Percentiles rank a stretch among this genome's conserved stretches.
Evolutionary conservation across 1,140 invertebrate genomes (phyloP).

Genomic region (Melanaphis sacchari): DNA sequence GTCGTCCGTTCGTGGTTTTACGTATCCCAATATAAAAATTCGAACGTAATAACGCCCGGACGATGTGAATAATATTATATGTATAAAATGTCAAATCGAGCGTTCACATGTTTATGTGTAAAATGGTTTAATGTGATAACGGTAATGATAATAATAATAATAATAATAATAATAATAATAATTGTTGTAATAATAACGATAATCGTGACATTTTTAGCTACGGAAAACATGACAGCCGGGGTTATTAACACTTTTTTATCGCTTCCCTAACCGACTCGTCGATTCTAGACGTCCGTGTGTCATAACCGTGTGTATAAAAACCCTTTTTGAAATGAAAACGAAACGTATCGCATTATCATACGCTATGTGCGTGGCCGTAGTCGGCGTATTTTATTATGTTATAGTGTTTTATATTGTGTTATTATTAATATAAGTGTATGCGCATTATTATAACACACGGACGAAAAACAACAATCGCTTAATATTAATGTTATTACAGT

Average conservation of each 20-base stretch:
- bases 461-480: neutral
- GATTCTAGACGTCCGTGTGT: neutral
- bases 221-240: neutral
- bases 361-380: neutral
- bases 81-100: neutral
- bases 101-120: too few species aligned
- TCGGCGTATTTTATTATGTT: neutral
- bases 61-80: neutral
- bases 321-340: neutral
- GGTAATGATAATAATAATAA: neutral
- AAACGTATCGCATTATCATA: neutral
- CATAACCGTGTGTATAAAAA: neutral
- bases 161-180: neutral
- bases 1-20: neutral
- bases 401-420: neutral
- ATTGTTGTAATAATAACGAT: neutral
- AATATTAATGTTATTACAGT: neutral
- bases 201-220: neutral
- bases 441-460: neutral
- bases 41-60: neutral
- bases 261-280: neutral
- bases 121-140: neutral
- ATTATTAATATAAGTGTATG: neutral
- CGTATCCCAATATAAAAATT: slow-evolving; percentile 1
- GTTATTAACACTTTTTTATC: neutral